Percentiles rank a stretch among this genome's conserved stretches.
Conservation (phyloP, 2,888 invertebrate species). For the Tanytarsus gracilentus region DNA sequence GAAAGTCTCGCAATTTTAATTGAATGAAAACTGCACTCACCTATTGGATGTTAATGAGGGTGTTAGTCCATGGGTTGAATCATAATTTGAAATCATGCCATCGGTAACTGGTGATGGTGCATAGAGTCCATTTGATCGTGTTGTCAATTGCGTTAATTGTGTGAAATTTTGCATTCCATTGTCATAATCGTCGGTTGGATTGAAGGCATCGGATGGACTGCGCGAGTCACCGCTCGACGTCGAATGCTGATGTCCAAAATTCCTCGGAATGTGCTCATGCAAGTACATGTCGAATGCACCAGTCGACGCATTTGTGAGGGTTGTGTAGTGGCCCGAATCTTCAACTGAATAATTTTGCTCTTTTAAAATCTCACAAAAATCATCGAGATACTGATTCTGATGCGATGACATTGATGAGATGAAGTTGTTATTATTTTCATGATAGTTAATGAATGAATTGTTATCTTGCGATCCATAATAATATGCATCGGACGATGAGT, state of each 20-base stretch:
- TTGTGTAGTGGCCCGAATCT: slow-evolving; percentile 30
- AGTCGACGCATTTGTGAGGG: slow-evolving; percentile 13
- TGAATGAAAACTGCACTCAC: slow-evolving; percentile 7
- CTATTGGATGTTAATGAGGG: slow-evolving; percentile 1
- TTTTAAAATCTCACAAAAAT: slow-evolving; percentile 43
- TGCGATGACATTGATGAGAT: too few relatives aligned
- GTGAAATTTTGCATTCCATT: slow-evolving; percentile 40
- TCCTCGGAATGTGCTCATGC: background rate
- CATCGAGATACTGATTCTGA: slow-evolving; percentile 33
- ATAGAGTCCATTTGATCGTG: slow-evolving; percentile 29
- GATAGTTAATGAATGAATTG: slow-evolving; percentile 21
- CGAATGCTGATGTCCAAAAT: slow-evolving; percentile 13
- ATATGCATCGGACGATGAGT: slow-evolving; percentile 12
- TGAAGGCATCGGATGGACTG: slow-evolving; percentile 36
- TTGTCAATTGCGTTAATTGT: slow-evolving; percentile 38
- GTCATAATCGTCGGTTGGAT: slow-evolving; percentile 32
- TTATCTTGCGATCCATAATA: background rate
- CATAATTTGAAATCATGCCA: background rate
- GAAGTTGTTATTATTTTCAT: too few relatives aligned
- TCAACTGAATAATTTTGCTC: slow-evolving; percentile 40
- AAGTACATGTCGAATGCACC: slow-evolving; percentile 7
- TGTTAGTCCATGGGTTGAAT: slow-evolving; percentile 14
- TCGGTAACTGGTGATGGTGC: slow-evolving; percentile 15
- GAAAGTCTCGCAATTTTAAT: too few relatives aligned
- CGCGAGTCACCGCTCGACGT: slow-evolving; percentile 40